Evolutionary conservation across 2,888 invertebrate genomes (phyloP), one percentile per base, ranked within the genome.

Genomic region (Philopedon plagiatum): DNA sequence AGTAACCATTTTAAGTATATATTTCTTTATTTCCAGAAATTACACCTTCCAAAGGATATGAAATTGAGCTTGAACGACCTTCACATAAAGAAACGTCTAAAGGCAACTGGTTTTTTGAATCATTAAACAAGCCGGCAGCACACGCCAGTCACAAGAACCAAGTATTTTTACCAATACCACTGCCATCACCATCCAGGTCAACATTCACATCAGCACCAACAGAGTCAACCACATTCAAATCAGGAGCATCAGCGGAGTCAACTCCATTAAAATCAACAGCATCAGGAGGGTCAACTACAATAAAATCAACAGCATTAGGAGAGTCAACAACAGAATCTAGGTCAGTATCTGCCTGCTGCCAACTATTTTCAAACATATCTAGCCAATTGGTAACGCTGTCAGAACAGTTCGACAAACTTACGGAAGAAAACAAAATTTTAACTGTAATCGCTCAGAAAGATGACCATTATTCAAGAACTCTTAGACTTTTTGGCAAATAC

Each of bases 401-500:
- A 5, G 21, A 56, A 13, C 34, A 61, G 39, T 56, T 65, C 11
- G 37, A 56, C 26, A 9, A 18, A 21, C 56, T 73, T 1, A 29
- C 29, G 0, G 46, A 64, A 44, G 64, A 60, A 46, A 68, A 73
- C 34, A n/a, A 21, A n/a, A 63, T 73, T 13, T 32, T 73, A 7
- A 18, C 4, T 4, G 54, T 44, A 32, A 23, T 73, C 9, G 65
- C 46, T 9, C 11, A 49, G 29, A 69, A 49, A 49, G 54, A 69
- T 18, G 46, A 60, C 2, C 32, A 67, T 23, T 18, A 54, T 11
- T 32, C 65, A 0, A 69, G 4, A 9, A 54, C 46, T 1, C 39
- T 73, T 4, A 65, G 23, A 26, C 4, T 69, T 18, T 69, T 65
- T 8, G 73, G 73, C 0, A 51, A 61, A 29, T 65, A 60, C 26